Evolutionary conservation across 2,888 invertebrate genomes (phyloP).

Genomic region (Stenchaetothrips biformis): DNA sequence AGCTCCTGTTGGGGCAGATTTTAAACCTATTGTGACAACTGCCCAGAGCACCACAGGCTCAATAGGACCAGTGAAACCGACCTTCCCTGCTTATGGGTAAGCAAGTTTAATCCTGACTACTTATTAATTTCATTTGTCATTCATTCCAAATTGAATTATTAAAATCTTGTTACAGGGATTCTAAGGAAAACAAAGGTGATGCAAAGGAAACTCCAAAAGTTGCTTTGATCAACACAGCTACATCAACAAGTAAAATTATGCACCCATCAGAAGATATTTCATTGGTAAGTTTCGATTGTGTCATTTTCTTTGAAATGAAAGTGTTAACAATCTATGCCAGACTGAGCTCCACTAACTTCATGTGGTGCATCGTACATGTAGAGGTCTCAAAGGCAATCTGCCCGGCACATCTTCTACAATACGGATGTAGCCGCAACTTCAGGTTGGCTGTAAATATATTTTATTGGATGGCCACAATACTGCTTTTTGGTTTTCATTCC

Average conservation of each 20-base stretch:
- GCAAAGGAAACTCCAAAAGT: constrained; percentile 48
- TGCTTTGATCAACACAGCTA: constrained; percentile 67
- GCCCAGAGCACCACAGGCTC: constrained; percentile 43
- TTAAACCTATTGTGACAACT: constrained; percentile 53
- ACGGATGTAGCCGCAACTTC: constrained; percentile 17
- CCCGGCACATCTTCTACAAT: neutral
- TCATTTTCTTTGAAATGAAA: constrained; percentile 19
- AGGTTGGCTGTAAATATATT: neutral
- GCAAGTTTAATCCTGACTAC: constrained; percentile 29
- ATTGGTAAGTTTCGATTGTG: constrained; percentile 47
- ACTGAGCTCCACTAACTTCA: neutral
- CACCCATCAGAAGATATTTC: constrained; percentile 93
- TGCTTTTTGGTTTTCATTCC: neutral
- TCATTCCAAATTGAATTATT: constrained; percentile 16
- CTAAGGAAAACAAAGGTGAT: constrained; percentile 41
- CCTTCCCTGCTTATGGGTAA: constrained; percentile 74
- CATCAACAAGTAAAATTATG: constrained; percentile 81
- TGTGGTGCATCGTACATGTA: constrained; percentile 19
- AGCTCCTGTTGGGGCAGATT: constrained; percentile 57
- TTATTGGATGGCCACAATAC: constrained; percentile 2
- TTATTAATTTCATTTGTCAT: neutral
- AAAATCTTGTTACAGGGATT: constrained; percentile 29
- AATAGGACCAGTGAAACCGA: constrained; percentile 59
- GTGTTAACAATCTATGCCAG: constrained; percentile 16
- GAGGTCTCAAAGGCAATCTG: neutral